Conservation (phyloP, 2,113 vertebrate species). For the Osmerus eperlanus region DNA sequence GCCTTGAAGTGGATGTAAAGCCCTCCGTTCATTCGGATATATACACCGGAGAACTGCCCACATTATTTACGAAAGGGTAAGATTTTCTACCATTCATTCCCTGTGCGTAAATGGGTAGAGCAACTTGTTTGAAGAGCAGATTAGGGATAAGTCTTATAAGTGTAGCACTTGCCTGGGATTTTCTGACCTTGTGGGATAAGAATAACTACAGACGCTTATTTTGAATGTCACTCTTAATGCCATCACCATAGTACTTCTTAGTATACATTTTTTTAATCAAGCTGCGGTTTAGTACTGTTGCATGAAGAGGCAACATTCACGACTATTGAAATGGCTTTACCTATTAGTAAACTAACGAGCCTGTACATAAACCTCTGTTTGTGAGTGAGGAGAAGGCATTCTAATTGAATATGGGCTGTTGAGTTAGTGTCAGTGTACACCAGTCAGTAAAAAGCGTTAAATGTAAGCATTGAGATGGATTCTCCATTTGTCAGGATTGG, state of each 20-base stretch:
- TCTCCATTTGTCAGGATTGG: neutral
- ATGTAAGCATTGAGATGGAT: conserved; percentile 4
- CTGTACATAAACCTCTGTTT: too few relatives aligned
- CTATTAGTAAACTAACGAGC: too few relatives aligned
- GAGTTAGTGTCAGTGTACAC: conserved; percentile 22
- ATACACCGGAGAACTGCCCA: conserved; percentile 47
- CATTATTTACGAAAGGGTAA: conserved; percentile 54
- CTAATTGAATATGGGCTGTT: neutral
- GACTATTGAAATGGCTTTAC: too few relatives aligned
- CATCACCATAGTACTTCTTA: too few relatives aligned
- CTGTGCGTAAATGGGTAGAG: conserved; percentile 49
- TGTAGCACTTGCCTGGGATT: conserved; percentile 62
- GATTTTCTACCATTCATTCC: conserved; percentile 31
- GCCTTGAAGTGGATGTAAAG: conserved; percentile 51
- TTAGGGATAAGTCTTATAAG: conserved; percentile 64
- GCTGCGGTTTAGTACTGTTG: too few relatives aligned
- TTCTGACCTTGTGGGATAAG: conserved; percentile 43
- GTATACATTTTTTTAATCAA: too few relatives aligned
- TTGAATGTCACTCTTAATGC: too few relatives aligned
- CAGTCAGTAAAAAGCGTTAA: conserved; percentile 22
- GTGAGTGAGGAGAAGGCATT: too few relatives aligned
- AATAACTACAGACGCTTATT: neutral
- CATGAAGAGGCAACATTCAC: too few relatives aligned
- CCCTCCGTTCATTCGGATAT: conserved; percentile 32
- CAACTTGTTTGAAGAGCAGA: conserved; percentile 70